Conservation (phyloP, 1,140 invertebrate genomes). For the Pseudomyrmex concolor region DNA sequence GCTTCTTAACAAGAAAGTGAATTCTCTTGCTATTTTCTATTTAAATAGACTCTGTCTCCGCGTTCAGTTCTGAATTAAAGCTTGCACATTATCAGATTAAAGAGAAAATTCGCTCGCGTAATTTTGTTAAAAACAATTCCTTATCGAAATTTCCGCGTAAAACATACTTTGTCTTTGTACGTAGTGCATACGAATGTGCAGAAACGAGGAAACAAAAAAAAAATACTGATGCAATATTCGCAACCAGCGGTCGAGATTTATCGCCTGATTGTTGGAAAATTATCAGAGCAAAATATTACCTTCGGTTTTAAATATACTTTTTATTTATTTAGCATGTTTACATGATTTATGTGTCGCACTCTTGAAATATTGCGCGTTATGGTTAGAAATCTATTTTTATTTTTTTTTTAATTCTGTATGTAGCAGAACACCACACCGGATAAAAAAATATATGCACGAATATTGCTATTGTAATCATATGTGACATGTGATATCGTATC, state of each 20-base stretch:
- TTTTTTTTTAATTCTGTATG: too few species aligned
- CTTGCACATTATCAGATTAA: conserved; percentile 6
- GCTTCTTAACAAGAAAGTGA: conserved; percentile 27
- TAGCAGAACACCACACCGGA: too few species aligned
- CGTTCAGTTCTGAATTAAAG: conserved; percentile 25
- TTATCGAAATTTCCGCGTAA: neutral
- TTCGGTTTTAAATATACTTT: conserved; percentile 33
- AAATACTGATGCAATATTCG: neutral
- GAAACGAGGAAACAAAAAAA: conserved; percentile 6
- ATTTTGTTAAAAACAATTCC: neutral
- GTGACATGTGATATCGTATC: too few species aligned
- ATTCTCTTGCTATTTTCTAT: conserved; percentile 27
- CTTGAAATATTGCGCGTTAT: neutral
- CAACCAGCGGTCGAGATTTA: conserved; percentile 25
- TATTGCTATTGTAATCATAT: too few species aligned
- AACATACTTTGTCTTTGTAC: neutral
- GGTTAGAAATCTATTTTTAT: neutral
- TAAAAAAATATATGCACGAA: too few species aligned
- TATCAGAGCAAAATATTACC: conserved; percentile 26
- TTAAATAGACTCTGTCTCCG: neutral
- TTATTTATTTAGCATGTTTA: conserved; percentile 26
- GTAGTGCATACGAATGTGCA: neutral
- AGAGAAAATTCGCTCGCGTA: neutral
- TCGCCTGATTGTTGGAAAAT: conserved; percentile 36
- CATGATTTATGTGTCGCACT: neutral